Base-by-base conservation (phyloP, 1,140 invertebrate genomes). In the Nasonia vitripennis region DNA sequence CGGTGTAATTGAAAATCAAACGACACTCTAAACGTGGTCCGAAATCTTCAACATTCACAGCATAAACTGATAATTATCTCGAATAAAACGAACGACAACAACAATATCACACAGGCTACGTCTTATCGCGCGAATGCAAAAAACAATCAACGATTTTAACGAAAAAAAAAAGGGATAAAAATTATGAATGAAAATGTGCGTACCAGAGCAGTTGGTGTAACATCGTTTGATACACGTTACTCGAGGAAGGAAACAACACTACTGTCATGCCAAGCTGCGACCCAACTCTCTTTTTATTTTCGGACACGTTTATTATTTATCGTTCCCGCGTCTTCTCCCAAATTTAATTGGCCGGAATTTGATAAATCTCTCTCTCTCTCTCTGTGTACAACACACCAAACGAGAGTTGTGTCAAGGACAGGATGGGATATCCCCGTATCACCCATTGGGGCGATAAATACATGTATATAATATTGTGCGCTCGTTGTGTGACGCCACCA, bases 331-430 rank as follows among this genome's bases (percentile, higher is more conserved):
- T 62, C 14, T n/a, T n/a, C 62, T 71, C 80, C 80, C 70, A 77
- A 81, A 78, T 55, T 86, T 86, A 86, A 86, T 86, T 82, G 84
- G 74, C 71, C 80, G 84, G 74, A 78, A 82, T 82, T 82, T 78
- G 79, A 86, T 86, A 86, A 86, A 86, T 85, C 70, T 37, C 31
- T 78, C 31, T 68, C 14, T 73, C 27, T 27, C 27, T 27, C 27
- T 27, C 1, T 27, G 27, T 27, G 27, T 27, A 27, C 27, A 34
- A 48, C 34, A 79, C 48, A 67, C 20, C 55, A 62, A 68, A 74
- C 45, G 27, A 48, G n/a, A 85, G 78, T 70, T 78, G 84, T 82
- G 55, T 86, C 84, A 82, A 82, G 80, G 80, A 81, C 84, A 82
- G 84, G 74, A 82, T 82, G 84, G n/a, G 23, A n/a, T 71, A 71